Evolutionary conservation across 2,797 vertebrate species (phyloP), one percentile per base, ranked within the genome.

Genomic region (Botia kubotai): DNA sequence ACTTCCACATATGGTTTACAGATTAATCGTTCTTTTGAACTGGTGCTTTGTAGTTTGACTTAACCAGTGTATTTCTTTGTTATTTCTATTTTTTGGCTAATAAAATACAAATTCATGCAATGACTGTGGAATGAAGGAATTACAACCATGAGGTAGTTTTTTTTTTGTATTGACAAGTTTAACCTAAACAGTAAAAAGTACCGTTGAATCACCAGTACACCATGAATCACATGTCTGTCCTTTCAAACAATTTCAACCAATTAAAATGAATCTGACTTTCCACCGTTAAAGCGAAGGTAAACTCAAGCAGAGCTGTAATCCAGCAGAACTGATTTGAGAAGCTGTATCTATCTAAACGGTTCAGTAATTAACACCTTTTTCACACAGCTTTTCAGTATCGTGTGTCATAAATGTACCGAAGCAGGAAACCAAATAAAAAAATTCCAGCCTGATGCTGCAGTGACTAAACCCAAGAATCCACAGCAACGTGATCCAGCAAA

Each of bases 401-500:
- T 36, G 19, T 23, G 57, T 39, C 48, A 11, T 36, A 76, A 1
- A 19, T 2, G 23, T 57, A 19, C 23, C 8, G 10, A 33, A 46
- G 19, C 19, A 58, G 21, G 33, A 68, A 26, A 57, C n/a, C 43
- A 29, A 68, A 26, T 7, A 12, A 75, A 76, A 21, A 63, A 16
- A 76, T 50, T 21, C 17, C 16, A 63, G 50, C 0, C 13, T 68
- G 33, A 80, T 29, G 23, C 29, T 36, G 3, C n/a, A 17, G 16
- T 13, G n/a, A 48, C 4, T 55, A 43, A 82, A 82, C 17, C 23
- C 33, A 50, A 12, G 58, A 4, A 63, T 58, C 60, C 23, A 63
- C 10, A 6, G 55, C 17, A 33, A 0, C 0, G 14, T 13, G 62
- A 52, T 26, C 21, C 26, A 19, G 73, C 17, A 21, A 26, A 70